Percentiles rank a stretch among this genome's conserved stretches.
Evolutionary conservation across 92 coral and sea anemone species (phyloP).

Genomic region (Parazoanthus swiftii): DNA sequence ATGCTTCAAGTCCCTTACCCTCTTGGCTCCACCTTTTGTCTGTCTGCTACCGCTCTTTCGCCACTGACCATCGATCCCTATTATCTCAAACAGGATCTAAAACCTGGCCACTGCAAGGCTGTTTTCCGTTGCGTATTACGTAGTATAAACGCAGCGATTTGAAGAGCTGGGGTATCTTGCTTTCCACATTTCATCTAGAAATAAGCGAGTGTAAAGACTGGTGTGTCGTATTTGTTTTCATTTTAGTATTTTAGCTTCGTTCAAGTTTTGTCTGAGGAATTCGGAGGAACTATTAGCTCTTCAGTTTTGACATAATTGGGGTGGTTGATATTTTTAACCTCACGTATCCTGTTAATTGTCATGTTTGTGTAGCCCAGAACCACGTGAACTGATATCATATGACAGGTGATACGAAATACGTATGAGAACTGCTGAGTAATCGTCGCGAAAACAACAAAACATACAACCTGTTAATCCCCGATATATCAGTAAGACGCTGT

Average conservation of each 20-base stretch:
- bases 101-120: too few relatives aligned
- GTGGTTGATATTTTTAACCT: background rate
- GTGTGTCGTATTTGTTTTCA: background rate
- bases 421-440: background rate
- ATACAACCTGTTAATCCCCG: conserved; percentile 12
- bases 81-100: background rate
- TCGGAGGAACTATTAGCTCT: background rate
- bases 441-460: background rate
- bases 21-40: background rate
- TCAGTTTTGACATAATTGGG: background rate
- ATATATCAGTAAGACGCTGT: background rate
- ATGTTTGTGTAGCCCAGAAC: background rate
- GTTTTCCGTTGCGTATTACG: background rate
- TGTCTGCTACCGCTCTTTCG: background rate
- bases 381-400: background rate
- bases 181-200: background rate
- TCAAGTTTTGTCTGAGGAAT: background rate
- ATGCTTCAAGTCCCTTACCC: background rate
- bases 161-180: background rate
- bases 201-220: background rate
- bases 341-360: background rate
- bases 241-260: background rate
- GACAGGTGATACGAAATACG: conserved; percentile 11
- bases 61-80: background rate
- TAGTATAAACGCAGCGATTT: background rate